Conservation (phyloP, 92 coral and sea anemone species). For the Actinostola sp. region DNA sequence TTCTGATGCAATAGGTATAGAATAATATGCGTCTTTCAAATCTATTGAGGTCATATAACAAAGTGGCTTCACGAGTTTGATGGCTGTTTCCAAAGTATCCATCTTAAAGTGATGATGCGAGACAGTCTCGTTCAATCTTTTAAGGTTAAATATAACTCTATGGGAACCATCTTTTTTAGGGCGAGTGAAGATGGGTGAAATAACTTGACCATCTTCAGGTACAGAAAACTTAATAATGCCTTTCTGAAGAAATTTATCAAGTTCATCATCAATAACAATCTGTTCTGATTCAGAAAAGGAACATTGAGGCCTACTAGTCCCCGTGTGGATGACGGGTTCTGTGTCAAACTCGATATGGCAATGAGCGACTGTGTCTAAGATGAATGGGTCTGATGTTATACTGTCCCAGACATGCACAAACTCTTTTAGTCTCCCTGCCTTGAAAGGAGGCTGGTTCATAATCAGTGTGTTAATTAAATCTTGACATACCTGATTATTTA, state of each 20-base stretch:
- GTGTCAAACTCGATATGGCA: no score
- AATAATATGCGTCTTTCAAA: constrained; percentile 57
- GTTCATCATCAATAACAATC: constrained; percentile 44
- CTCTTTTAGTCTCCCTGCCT: no score
- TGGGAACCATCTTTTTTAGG: constrained; percentile 61
- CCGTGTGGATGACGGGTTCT: no score
- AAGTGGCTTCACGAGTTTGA: constrained; percentile 40
- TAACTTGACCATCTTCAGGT: constrained; percentile 36
- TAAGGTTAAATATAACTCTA: constrained; percentile 54
- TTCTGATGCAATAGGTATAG: constrained; percentile 58
- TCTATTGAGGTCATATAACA: constrained; percentile 53
- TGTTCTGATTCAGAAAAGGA: no score
- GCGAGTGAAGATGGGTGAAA: constrained; percentile 50
- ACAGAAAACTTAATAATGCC: constrained; percentile 38
- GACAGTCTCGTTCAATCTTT: constrained; percentile 32
- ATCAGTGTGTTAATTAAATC: no score
- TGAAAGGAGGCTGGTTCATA: no score
- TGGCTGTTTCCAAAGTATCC: constrained; percentile 52
- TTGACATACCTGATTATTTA: no score
- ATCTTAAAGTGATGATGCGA: constrained; percentile 48
- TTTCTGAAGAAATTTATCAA: constrained; percentile 37
- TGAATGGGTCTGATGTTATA: no score
- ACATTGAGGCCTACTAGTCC: no score
- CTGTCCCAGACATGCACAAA: no score
- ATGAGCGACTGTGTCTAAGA: no score